Evolutionary conservation across 2,888 invertebrate genomes (phyloP), one percentile per base, ranked within the genome.

Genomic region (Euzetes globulus): DNA sequence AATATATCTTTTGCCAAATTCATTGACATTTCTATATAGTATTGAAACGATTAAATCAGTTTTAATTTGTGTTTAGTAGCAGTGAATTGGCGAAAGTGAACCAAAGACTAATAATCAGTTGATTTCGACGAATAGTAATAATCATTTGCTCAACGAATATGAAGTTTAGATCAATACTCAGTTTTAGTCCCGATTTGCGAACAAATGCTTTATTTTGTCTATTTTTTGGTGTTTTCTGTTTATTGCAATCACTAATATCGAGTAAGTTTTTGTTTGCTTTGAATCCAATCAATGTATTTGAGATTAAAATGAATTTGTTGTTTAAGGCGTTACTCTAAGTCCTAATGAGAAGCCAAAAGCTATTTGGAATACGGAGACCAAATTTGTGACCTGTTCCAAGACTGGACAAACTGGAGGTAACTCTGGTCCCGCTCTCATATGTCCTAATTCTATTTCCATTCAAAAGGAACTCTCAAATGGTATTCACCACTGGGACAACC

Each of bases 101-200:
- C n/a, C n/a, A n/a, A n/a, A n/a, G n/a, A n/a, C n/a, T n/a, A n/a
- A n/a, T n/a, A n/a, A n/a, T n/a, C n/a, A n/a, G n/a, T n/a, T n/a
- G n/a, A n/a, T n/a, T n/a, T n/a, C n/a, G n/a, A n/a, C n/a, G n/a
- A n/a, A n/a, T n/a, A n/a, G 33, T 55, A 25, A 55, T 17, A 47
- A 47, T 19, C 5, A 33, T 22, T 60, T 60, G 60, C 60, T 60
- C 29, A 60, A 60, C 29, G 17, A 33, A 15, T 60, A 60, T 60
- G 29, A 60, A 60, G 33, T 29, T 60, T 33, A 60, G 29, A 60
- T 60, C 60, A 60, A 60, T 29, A 29, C 5, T 60, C 60, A 60
- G 29, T 33, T 60, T 27, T 27, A 60, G 60, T 33, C 13, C 17
- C 2, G 9, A 29, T 7, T 29, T 60, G 29, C 7, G 29, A 60